Conservation (phyloP, 2,888 invertebrate genomes). For the Esperia sulphurella region DNA sequence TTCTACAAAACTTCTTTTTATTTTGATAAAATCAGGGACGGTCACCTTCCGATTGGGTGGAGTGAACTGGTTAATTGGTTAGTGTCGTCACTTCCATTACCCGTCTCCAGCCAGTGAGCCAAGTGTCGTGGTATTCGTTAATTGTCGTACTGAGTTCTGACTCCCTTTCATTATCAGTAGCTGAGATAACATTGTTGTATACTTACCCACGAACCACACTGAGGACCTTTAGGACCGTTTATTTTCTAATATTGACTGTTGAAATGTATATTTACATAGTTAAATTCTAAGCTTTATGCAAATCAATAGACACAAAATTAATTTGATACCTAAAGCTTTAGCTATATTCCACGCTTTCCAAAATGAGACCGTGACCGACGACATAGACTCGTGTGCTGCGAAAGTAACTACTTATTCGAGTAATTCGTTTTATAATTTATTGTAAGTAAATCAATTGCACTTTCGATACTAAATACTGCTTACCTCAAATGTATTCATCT, state of each 20-base stretch:
- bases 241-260: no score
- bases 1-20: background rate
- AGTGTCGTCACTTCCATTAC: slow-evolving; percentile 55
- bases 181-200: slow-evolving; percentile 20
- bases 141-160: slow-evolving; percentile 50
- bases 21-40: slow-evolving; percentile 29
- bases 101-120: slow-evolving; percentile 30
- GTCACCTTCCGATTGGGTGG: slow-evolving; percentile 29
- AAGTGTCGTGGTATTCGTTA: slow-evolving; percentile 62
- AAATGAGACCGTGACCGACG: slow-evolving; percentile 2
- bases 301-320: slow-evolving; percentile 9
- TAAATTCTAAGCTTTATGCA: slow-evolving; percentile 14
- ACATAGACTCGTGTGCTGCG: background rate
- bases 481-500: no score
- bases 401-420: no score
- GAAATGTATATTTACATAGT: background rate
- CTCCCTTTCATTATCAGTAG: slow-evolving; percentile 47
- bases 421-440: no score
- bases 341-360: slow-evolving; percentile 19
- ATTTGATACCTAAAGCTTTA: slow-evolving; percentile 14
- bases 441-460: no score
- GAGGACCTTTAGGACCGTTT: no score
- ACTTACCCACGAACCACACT: no score
- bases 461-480: no score
- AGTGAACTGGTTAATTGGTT: slow-evolving; percentile 56